Evolutionary conservation across 2,888 invertebrate species (phyloP), one percentile per base, ranked within the genome.

Genomic region (Epicampocera succincta): DNA sequence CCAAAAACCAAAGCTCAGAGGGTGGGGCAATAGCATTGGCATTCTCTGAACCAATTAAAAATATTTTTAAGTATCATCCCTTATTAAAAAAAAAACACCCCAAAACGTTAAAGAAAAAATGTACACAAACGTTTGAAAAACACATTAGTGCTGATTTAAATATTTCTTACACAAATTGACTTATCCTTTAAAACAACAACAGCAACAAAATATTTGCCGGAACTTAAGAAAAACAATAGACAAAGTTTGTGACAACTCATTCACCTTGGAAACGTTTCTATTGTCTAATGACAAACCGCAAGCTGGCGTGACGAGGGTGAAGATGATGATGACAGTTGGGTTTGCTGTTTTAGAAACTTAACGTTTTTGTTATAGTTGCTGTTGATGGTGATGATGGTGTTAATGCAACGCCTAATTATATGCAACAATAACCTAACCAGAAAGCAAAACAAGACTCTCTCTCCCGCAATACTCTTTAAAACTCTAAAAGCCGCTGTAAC

Each of bases 401-500:
- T 83, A 84, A 78, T 83, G 75, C 80, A 84, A 84, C 85, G 85
- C 85, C 85, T 85, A 85, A 85, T 85, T 85, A 85, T 85, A 85
- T 85, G 85, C 85, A 84, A 84, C 84, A 80, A 83, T 80, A 83
- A 83, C 77, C 63, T 54, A 73, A 79, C 75, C 69, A 71, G n/a
- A 56, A 52, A 66, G 54, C 54, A 75, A 71, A 72, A 75, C 29
- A 74, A 69, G 50, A 75, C 25, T 66, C 44, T 44, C 44, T 40
- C 1, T 9, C 15, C 19, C 50, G 21, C 19, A n/a, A 5, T 65
- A 21, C 65, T 8, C n/a, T 15, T 6, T 6, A 21, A 40, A 66
- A 66, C 42, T 44, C 17, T 44, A 68, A 54, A 17, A 29, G n/a
- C 5, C 1, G 21, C 11, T 12, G 13, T 3, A 2, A 56, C 2